Evolutionary conservation across 1,140 invertebrate genomes (phyloP).

Genomic region (Drosophila malerkotliana): DNA sequence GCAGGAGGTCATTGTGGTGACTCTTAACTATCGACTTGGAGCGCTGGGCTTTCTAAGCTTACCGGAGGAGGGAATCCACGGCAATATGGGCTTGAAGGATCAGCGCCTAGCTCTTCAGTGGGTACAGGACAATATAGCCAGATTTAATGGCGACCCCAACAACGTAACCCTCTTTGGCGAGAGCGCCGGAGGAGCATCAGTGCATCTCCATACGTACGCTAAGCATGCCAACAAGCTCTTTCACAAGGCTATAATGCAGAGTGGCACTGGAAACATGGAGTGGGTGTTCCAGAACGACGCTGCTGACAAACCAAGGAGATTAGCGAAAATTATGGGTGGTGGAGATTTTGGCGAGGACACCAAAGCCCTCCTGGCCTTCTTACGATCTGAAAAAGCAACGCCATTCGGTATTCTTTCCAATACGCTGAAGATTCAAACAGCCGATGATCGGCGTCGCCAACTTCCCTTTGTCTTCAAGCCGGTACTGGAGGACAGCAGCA

Average conservation of each 20-base stretch:
- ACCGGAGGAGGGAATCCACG: constrained; percentile 85
- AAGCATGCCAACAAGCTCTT: constrained; percentile 77
- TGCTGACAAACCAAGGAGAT: constrained; percentile 38
- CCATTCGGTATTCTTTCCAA: constrained; percentile 36
- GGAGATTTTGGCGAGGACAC: constrained; percentile 30
- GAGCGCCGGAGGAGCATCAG: constrained; percentile 84
- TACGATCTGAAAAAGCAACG: constrained; percentile 56
- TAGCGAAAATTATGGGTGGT: constrained; percentile 61
- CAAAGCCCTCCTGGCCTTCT: constrained; percentile 48
- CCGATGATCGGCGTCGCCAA: constrained; percentile 71
- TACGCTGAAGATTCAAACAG: constrained; percentile 46
- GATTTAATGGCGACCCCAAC: constrained; percentile 86
- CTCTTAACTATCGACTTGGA: constrained; percentile 87
- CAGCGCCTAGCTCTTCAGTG: constrained; percentile 85
- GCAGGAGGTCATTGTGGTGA: constrained; percentile 87
- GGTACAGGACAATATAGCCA: constrained; percentile 86
- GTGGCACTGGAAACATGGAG: constrained; percentile 78
- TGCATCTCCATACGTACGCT: constrained; percentile 73
- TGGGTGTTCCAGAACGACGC: constrained; percentile 66
- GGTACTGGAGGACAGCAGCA: constrained; percentile 54
- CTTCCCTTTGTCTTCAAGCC: constrained; percentile 74
- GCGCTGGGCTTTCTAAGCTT: constrained; percentile 85
- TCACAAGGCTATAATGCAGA: constrained; percentile 84
- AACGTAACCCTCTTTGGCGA: constrained; percentile 86
- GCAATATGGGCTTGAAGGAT: constrained; percentile 87